These are phyloP conservation scores for Geopemphigus sp. DNA, from an alignment of 1,140 invertebrate species.

Conservation along the genomic window DNA sequence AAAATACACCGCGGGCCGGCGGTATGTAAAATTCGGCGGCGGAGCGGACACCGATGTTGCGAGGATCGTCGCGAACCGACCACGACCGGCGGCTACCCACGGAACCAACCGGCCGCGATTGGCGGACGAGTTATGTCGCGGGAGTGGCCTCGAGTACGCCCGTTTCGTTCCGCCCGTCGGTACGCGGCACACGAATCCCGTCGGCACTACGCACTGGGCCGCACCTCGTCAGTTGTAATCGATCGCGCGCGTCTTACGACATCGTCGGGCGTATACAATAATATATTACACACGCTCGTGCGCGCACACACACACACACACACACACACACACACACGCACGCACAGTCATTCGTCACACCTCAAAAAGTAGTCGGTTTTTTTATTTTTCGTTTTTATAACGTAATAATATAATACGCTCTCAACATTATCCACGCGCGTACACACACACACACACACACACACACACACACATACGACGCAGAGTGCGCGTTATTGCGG, in stretches of 20 bases:
- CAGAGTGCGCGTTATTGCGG: background rate
- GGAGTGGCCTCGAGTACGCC: constrained; percentile 23
- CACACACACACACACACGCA: background rate
- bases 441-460: background rate
- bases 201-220: constrained; percentile 2
- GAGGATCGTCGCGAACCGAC: background rate
- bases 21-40: background rate
- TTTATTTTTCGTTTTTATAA: background rate
- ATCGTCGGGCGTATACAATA: background rate
- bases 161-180: constrained; percentile 3
- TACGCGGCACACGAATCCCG: background rate
- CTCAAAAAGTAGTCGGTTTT: constrained; percentile 15
- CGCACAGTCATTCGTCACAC: background rate
- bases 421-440: too few relatives aligned
- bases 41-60: background rate
- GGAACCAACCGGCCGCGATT: background rate
- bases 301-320: background rate
- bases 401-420: constrained; percentile 1
- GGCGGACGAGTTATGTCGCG: background rate
- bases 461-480: background rate
- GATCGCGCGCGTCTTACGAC: constrained; percentile 28
- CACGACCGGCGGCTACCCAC: too few relatives aligned
- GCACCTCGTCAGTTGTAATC: constrained; percentile 43
- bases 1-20: too few relatives aligned
- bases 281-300: background rate